Evolutionary conservation across 2,113 vertebrate genomes (phyloP).

Genomic region (Eurypyga helias): DNA sequence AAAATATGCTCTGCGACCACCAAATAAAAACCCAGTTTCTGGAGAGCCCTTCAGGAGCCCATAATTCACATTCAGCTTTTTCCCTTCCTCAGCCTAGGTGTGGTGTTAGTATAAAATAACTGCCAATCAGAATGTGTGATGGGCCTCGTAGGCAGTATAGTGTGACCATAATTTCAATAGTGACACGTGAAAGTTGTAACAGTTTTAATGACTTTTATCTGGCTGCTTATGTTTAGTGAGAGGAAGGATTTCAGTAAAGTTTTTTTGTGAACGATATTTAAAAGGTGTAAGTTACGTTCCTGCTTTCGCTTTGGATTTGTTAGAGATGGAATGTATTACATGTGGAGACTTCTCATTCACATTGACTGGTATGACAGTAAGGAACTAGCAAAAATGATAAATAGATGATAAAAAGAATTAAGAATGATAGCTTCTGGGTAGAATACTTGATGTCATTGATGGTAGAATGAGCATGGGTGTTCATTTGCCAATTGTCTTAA

Average conservation of each 20-base stretch:
- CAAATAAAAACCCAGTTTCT: neutral
- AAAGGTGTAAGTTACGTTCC: neutral
- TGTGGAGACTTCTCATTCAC: neutral
- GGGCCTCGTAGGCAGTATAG: neutral
- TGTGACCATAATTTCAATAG: neutral
- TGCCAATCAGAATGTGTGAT: neutral
- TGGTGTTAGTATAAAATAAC: neutral
- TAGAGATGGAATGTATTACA: neutral
- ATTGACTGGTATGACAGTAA: neutral
- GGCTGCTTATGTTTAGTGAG: neutral
- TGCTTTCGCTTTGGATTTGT: neutral
- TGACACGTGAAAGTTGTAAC: neutral
- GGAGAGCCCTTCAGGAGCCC: neutral
- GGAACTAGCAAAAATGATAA: neutral
- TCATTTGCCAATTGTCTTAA: neutral
- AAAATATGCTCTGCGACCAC: neutral
- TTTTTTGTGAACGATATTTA: neutral
- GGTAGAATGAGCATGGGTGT: neutral
- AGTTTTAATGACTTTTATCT: neutral
- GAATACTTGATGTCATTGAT: neutral
- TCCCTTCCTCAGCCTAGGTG: neutral
- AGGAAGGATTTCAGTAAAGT: neutral
- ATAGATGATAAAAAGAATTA: neutral
- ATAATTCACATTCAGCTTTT: neutral
- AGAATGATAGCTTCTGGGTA: neutral